Evolutionary conservation across 2,113 vertebrate genomes (phyloP).

Genomic region (Trematocara stigmaticum): DNA sequence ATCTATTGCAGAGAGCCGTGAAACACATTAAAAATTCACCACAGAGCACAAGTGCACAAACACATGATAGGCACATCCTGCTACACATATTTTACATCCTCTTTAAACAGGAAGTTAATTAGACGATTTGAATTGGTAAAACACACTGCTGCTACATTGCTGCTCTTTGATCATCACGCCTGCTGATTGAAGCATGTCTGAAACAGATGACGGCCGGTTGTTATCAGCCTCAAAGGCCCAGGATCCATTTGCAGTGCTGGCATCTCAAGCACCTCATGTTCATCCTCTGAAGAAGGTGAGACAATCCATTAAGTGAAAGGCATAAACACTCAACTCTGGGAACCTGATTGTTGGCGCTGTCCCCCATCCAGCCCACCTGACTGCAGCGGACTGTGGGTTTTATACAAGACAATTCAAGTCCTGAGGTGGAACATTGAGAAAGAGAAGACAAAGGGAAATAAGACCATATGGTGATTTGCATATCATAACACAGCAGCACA

Average conservation of each 20-base stretch:
- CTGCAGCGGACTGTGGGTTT: slow-evolving; percentile 59
- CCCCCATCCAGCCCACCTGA: slow-evolving; percentile 61
- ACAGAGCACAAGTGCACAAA: slow-evolving; percentile 32
- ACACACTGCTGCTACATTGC: slow-evolving; percentile 23
- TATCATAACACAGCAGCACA: slow-evolving; percentile 25
- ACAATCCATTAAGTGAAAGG: slow-evolving; percentile 70
- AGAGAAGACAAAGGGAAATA: slow-evolving; percentile 59
- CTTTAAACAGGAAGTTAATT: slow-evolving; percentile 51
- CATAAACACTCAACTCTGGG: slow-evolving; percentile 70
- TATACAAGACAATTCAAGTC: slow-evolving; percentile 65
- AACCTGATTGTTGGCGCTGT: slow-evolving; percentile 54
- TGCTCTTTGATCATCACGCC: slow-evolving; percentile 43
- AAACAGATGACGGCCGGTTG: slow-evolving; percentile 48
- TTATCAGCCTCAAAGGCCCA: slow-evolving; percentile 55
- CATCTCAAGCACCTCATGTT: slow-evolving; percentile 70
- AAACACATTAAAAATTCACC: slow-evolving; percentile 32
- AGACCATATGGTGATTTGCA: slow-evolving; percentile 44
- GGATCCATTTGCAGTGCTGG: slow-evolving; percentile 62
- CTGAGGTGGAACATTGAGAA: slow-evolving; percentile 60
- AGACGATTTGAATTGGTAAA: slow-evolving; percentile 50
- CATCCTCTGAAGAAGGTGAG: slow-evolving; percentile 70
- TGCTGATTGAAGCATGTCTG: slow-evolving; percentile 64
- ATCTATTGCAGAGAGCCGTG: neutral
- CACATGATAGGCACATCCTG: slow-evolving; percentile 18
- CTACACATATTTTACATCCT: slow-evolving; percentile 46